phyloP scores from a whole-genome alignment of 2,797 vertebrate genomes.

The Oreortyx pictus region DNA sequence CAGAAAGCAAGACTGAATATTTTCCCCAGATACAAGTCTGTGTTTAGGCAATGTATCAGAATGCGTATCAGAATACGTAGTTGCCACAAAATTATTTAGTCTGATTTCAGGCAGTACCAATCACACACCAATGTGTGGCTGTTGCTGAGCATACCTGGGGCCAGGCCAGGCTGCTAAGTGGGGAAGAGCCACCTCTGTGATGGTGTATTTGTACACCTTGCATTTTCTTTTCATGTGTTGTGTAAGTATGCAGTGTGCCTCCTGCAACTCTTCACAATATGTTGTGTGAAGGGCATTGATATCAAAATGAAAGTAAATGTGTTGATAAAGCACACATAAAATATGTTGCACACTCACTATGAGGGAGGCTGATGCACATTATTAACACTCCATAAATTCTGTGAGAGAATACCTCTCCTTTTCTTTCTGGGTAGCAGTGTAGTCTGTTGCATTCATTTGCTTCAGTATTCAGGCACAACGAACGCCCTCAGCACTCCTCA shows the following conservation, averaged over 20 bases:
- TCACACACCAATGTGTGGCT: no score
- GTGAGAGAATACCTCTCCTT: background rate
- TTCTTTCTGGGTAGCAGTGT: fast-evolving
- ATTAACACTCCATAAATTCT: background rate
- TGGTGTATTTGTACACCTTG: no score
- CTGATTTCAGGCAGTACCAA: no score
- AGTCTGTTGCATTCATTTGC: fast-evolving
- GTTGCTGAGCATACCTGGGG: no score
- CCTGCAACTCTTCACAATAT: background rate
- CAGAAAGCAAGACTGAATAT: no score
- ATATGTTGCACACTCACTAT: background rate
- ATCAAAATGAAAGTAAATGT: background rate
- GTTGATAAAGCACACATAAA: fast-evolving
- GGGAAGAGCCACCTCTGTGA: no score
- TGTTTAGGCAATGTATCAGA: no score
- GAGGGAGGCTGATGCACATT: background rate
- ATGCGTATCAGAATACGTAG: no score
- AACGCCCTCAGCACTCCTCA: fast-evolving
- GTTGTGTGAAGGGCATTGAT: background rate
- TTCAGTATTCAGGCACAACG: background rate
- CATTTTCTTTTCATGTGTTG: background rate
- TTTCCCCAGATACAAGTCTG: no score
- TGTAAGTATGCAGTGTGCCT: background rate
- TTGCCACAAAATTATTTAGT: no score
- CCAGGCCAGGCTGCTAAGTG: no score